Evolutionary conservation across 2,888 invertebrate genomes (phyloP).

Genomic region (Cataglyphis cursor): DNA sequence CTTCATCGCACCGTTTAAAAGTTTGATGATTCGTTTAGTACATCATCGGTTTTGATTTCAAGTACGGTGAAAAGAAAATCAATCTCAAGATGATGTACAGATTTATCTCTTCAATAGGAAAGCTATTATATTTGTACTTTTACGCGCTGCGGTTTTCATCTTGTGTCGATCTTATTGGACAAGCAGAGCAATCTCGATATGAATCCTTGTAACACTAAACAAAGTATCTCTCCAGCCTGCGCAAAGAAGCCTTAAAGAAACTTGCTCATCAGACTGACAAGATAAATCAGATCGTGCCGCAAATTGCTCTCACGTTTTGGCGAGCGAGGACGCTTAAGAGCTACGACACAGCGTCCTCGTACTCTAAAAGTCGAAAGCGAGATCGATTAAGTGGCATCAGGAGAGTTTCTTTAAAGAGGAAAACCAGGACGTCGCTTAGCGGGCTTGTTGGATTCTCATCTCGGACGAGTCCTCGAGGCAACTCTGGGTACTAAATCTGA

Average conservation of each 20-base stretch:
- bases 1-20: slow-evolving; percentile 35
- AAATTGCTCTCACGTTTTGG: slow-evolving; percentile 51
- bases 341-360: slow-evolving; percentile 56
- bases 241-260: slow-evolving; percentile 8
- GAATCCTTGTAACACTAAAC: slow-evolving; percentile 7
- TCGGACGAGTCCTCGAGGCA: slow-evolving; percentile 66
- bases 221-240: not conserved
- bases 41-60: slow-evolving; percentile 35
- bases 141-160: not conserved
- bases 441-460: slow-evolving; percentile 71
- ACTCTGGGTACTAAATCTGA: slow-evolving; percentile 70
- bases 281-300: slow-evolving; percentile 54
- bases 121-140: not conserved
- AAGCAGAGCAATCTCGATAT: not conserved
- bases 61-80: slow-evolving; percentile 12
- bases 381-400: slow-evolving; percentile 76
- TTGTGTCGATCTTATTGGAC: not conserved
- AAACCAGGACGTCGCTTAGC: slow-evolving; percentile 70
- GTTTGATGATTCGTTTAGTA: slow-evolving; percentile 38
- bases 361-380: slow-evolving; percentile 64
- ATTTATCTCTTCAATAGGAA: not conserved
- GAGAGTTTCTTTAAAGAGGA: slow-evolving; percentile 74
- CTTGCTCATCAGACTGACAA: slow-evolving; percentile 30
- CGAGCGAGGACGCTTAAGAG: slow-evolving; percentile 37
- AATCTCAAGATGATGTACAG: slow-evolving; percentile 11